A percentile compares a stretch with the other conserved stretches of the same genome.
phyloP scores from a whole-genome alignment of 2,797 vertebrate genomes.

The Anguilla obscura region DNA sequence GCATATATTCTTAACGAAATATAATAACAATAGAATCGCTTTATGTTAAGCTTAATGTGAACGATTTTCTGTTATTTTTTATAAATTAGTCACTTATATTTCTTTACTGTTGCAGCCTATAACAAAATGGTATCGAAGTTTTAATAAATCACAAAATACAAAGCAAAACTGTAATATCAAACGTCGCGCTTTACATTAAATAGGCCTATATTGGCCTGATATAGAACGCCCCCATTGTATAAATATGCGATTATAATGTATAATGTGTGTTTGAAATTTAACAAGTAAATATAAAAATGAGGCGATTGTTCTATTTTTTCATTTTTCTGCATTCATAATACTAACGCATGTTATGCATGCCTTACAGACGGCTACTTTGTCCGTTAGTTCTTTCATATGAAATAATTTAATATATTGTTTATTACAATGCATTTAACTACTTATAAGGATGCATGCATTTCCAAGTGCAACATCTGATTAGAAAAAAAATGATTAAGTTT shows the following conservation, averaged over 20 bases:
- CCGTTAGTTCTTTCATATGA: background rate
- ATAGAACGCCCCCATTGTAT: background rate
- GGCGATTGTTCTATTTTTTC: background rate
- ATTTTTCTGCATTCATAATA: background rate
- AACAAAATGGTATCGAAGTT: background rate
- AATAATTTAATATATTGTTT: background rate
- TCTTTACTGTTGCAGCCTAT: background rate
- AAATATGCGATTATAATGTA: background rate
- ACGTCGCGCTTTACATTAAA: background rate
- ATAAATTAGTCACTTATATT: background rate
- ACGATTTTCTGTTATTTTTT: background rate
- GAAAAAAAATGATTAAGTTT: background rate
- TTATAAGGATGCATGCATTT: background rate
- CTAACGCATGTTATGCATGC: background rate
- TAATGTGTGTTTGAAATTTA: background rate
- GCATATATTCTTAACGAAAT: background rate
- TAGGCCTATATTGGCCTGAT: background rate
- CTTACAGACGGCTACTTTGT: background rate
- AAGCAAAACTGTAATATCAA: background rate
- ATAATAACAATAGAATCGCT: background rate
- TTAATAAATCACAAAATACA: background rate
- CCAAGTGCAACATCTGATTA: background rate
- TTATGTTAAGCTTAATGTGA: background rate
- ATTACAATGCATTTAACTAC: background rate
- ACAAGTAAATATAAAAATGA: background rate